Conservation (phyloP, 2,888 invertebrate genomes). For the Leptopilina drosophilae region DNA sequence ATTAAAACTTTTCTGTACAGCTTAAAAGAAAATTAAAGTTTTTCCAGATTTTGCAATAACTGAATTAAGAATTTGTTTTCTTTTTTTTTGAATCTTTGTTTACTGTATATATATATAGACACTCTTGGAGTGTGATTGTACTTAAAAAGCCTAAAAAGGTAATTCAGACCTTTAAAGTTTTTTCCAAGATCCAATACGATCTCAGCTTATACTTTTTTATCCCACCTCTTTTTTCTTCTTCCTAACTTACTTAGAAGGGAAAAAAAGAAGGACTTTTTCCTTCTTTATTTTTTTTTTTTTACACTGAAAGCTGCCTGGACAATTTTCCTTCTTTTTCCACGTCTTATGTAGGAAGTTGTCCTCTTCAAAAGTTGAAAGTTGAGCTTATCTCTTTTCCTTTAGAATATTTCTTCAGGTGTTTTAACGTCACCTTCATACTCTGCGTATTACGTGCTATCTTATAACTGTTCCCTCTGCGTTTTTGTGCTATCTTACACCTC, state of each 20-base stretch:
- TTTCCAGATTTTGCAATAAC: not conserved
- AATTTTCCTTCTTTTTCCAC: conserved; percentile 36
- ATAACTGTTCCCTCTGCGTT: not conserved
- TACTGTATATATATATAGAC: no score
- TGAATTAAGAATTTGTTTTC: not conserved
- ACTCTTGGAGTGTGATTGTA: not conserved
- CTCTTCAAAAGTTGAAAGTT: conserved; percentile 39
- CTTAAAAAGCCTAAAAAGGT: conserved; percentile 1
- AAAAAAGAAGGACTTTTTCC: not conserved
- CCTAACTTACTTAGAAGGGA: conserved; percentile 36
- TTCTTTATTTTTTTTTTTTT: not conserved
- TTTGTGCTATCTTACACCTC: not conserved
- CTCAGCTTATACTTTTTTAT: conserved; percentile 30
- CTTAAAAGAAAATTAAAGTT: not conserved
- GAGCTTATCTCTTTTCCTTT: conserved; percentile 28
- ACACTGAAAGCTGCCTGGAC: not conserved
- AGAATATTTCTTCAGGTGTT: conserved; percentile 32
- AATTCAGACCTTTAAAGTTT: conserved; percentile 30
- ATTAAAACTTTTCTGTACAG: no score
- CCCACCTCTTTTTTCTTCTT: conserved; percentile 33
- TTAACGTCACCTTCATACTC: conserved; percentile 28
- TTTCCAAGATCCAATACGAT: conserved; percentile 28
- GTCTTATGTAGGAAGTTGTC: conserved; percentile 35
- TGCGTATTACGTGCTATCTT: conserved; percentile 11
- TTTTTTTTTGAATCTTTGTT: not conserved